These are phyloP conservation scores for Criorhina ranunculi DNA, from an alignment of 2,888 invertebrate genomes.

Conservation along the genomic window DNA sequence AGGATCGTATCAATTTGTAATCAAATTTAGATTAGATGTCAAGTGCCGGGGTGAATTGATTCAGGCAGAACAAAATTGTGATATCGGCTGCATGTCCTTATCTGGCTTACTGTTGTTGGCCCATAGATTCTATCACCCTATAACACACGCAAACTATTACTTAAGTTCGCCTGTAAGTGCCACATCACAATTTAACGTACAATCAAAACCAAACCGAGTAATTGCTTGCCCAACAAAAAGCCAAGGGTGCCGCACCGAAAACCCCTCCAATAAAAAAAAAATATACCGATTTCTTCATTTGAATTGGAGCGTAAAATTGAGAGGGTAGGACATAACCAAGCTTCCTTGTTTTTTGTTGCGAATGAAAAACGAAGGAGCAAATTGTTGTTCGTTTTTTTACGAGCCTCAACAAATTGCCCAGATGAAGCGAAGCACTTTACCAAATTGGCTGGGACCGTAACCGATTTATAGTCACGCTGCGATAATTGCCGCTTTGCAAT, in stretches of 20 bases:
- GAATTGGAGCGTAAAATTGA: slow-evolving; percentile 5
- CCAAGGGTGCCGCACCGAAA: background rate
- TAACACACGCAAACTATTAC: background rate
- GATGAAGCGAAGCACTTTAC: slow-evolving; percentile 43
- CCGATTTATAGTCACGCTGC: slow-evolving; percentile 56
- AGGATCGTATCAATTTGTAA: too few relatives aligned
- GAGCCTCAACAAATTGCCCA: slow-evolving; percentile 25
- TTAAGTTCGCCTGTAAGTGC: background rate
- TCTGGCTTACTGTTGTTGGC: background rate
- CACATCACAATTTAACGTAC: slow-evolving; percentile 3
- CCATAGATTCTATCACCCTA: background rate
- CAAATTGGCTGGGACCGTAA: slow-evolving; percentile 51
- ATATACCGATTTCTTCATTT: background rate
- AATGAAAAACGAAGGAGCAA: background rate
- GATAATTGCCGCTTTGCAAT: slow-evolving; percentile 41
- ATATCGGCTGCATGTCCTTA: background rate
- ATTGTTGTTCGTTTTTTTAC: slow-evolving; percentile 23
- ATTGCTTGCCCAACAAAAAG: slow-evolving; percentile 1
- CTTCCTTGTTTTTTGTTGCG: background rate
- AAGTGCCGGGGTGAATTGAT: too few relatives aligned
- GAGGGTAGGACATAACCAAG: background rate
- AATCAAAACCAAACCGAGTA: slow-evolving; percentile 9
- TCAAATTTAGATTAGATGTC: too few relatives aligned
- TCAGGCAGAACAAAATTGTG: too few relatives aligned
- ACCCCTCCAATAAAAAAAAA: background rate